Conservation (phyloP, 1,140 invertebrate species). For the Halictus rubicundus region DNA sequence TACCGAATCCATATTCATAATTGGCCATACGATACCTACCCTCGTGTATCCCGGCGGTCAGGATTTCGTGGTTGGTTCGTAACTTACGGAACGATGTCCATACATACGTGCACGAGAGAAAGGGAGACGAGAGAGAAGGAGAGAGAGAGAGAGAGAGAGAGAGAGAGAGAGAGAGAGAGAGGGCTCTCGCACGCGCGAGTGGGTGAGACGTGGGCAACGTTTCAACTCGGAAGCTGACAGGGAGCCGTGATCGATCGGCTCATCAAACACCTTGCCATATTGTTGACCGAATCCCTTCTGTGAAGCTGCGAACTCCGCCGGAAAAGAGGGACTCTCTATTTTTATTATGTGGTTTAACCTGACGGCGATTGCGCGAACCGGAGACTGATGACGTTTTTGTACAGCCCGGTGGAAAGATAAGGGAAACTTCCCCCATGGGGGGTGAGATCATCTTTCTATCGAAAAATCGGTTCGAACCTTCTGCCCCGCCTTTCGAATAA, state of each 20-base stretch:
- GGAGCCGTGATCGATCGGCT: conserved; percentile 60
- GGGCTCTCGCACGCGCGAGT: conserved; percentile 7
- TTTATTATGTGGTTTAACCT: conserved; percentile 64
- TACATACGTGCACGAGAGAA: not conserved
- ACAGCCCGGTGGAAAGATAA: conserved; percentile 13
- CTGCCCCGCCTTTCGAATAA: not conserved
- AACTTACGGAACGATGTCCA: not conserved
- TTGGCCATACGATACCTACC: not conserved
- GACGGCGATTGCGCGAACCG: conserved; percentile 54
- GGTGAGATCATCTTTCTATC: not conserved
- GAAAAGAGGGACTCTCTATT: conserved; percentile 37
- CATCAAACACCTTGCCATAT: conserved; percentile 66
- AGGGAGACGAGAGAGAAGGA: too few species aligned
- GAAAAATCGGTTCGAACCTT: not conserved
- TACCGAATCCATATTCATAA: conserved; percentile 19
- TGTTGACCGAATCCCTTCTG: conserved; percentile 56
- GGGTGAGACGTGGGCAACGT: conserved; percentile 9
- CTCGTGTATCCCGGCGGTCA: not conserved
- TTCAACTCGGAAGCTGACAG: conserved; percentile 47
- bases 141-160: too few species aligned
- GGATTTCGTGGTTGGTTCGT: not conserved
- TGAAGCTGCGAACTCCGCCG: not conserved
- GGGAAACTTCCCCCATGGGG: not conserved
- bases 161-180: not conserved
- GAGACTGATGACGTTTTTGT: conserved; percentile 61